phyloP scores from a whole-genome alignment of 2,797 vertebrate genomes.

The Danio tinwini region DNA sequence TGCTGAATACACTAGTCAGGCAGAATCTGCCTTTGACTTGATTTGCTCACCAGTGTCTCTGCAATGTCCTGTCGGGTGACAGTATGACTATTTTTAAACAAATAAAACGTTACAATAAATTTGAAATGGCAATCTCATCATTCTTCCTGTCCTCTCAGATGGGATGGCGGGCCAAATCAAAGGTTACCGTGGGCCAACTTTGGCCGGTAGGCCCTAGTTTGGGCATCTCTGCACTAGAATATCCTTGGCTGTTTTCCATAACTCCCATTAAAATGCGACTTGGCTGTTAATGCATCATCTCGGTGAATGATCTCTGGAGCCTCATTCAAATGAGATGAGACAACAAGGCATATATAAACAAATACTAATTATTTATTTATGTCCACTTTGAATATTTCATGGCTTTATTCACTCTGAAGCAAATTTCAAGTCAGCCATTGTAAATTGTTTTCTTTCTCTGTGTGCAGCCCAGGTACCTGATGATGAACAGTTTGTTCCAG shows the following conservation, averaged over 20 bases:
- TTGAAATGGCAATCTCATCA: too few species aligned
- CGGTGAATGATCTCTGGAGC: background rate
- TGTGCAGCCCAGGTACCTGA: slow-evolving; percentile 89
- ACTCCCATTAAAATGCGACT: slow-evolving; percentile 11
- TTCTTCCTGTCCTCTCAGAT: too few species aligned
- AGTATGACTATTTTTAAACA: too few species aligned
- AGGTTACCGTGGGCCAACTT: too few species aligned
- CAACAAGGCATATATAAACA: background rate
- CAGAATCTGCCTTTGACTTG: too few species aligned
- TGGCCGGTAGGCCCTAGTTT: too few species aligned
- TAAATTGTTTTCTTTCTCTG: slow-evolving; percentile 34
- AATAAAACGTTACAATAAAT: too few species aligned
- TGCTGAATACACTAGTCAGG: too few species aligned
- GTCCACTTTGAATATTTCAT: slow-evolving; percentile 26
- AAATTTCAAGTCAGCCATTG: background rate
- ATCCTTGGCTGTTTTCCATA: slow-evolving; percentile 8
- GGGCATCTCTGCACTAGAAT: background rate
- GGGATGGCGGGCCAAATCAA: too few species aligned
- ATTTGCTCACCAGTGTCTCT: too few species aligned
- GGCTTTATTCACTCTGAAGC: background rate
- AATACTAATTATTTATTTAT: background rate
- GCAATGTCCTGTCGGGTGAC: too few species aligned
- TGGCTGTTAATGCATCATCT: slow-evolving; percentile 2
- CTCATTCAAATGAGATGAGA: background rate
- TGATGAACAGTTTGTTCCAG: slow-evolving; percentile 96